phyloP scores from a whole-genome alignment of 2,888 invertebrate genomes.

The Pelosia muscerda region DNA sequence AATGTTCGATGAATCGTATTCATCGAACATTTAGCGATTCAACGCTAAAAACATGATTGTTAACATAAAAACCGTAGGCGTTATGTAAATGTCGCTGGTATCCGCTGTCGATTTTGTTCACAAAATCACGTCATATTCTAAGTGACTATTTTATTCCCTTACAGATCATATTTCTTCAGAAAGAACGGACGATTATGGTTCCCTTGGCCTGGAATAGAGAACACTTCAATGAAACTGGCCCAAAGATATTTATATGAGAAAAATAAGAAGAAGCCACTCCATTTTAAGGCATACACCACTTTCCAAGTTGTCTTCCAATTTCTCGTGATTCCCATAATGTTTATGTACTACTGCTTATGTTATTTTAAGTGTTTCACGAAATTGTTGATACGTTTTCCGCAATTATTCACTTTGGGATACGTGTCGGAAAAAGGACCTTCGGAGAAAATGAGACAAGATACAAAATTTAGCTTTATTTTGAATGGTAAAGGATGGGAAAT shows the following conservation, averaged over 20 bases:
- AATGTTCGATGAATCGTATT: too few species aligned
- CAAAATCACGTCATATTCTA: too few species aligned
- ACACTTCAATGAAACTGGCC: constrained; percentile 58
- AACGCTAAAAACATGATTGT: too few species aligned
- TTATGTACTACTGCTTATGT: constrained; percentile 59
- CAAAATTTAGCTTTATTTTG: constrained; percentile 59
- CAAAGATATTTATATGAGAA: constrained; percentile 61
- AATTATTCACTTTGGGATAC: constrained; percentile 63
- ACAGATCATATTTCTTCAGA: constrained; percentile 66
- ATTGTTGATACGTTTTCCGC: constrained; percentile 61
- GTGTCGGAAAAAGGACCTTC: constrained; percentile 66
- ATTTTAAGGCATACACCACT: constrained; percentile 62
- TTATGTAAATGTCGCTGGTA: too few species aligned
- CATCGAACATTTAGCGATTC: too few species aligned
- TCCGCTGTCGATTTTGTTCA: too few species aligned
- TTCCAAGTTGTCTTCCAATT: constrained; percentile 61
- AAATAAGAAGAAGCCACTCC: constrained; percentile 54
- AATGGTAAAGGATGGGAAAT: constrained; percentile 62
- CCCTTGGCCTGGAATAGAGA: constrained; percentile 67
- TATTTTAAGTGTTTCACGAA: constrained; percentile 63
- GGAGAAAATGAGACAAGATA: constrained; percentile 55
- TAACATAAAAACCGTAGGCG: too few species aligned
- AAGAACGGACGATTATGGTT: constrained; percentile 61
- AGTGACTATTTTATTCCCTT: neutral
- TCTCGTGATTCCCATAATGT: constrained; percentile 59